Evolutionary conservation across 2,113 vertebrate genomes (phyloP).

Genomic region (Oreotragus oreotragus): DNA sequence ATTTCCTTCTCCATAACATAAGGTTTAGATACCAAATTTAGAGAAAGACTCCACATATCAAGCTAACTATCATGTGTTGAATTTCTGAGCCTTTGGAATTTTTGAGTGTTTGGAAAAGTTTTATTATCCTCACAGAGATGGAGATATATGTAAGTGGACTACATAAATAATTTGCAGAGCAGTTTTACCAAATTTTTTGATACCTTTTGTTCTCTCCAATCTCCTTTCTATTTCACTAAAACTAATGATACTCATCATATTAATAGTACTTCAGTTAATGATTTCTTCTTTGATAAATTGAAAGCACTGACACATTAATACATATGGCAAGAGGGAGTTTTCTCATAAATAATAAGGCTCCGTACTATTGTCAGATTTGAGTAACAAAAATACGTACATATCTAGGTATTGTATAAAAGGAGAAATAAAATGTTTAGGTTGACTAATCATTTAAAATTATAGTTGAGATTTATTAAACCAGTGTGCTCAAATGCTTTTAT

Average conservation of each 20-base stretch:
- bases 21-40: not conserved
- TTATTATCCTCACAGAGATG: not conserved
- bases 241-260: not conserved
- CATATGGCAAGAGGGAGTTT: not conserved
- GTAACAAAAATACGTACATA: not conserved
- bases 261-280: not conserved
- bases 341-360: not conserved
- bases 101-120: not conserved
- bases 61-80: not conserved
- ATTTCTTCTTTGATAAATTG: not conserved
- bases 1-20: too few relatives aligned
- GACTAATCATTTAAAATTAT: not conserved
- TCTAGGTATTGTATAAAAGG: not conserved
- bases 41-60: not conserved
- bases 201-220: not conserved
- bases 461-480: not conserved
- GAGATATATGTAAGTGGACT: not conserved
- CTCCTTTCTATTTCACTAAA: not conserved
- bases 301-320: not conserved
- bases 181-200: not conserved
- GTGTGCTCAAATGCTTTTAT: not conserved
- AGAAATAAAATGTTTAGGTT: not conserved
- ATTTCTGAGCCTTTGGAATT: not conserved
- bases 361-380: not conserved
- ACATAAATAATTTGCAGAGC: not conserved